phyloP scores from a whole-genome alignment of 2,113 vertebrate species.

The Platysternon megacephalum region DNA sequence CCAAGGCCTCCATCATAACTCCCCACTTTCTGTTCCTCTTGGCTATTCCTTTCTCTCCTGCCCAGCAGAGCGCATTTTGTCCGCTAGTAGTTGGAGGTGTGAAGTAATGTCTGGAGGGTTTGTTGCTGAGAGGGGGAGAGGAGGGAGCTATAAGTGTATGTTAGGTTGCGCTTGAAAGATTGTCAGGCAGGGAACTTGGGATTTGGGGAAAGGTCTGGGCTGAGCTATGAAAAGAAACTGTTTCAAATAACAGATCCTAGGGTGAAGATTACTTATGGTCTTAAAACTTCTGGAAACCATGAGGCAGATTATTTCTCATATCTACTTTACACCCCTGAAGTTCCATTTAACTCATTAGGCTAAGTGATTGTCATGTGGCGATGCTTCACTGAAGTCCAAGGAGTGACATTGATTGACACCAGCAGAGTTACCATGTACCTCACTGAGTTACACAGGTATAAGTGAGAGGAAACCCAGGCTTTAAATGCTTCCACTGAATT shows the following conservation, averaged over 20 bases:
- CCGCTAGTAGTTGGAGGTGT: background rate
- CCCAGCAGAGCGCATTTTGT: background rate
- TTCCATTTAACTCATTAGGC: background rate
- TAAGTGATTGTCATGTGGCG: background rate
- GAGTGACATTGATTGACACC: background rate
- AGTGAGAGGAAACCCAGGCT: background rate
- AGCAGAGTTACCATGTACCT: background rate
- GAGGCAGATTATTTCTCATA: background rate
- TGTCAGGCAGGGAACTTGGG: background rate
- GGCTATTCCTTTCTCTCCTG: background rate
- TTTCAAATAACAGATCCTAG: background rate
- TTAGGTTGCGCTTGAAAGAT: background rate
- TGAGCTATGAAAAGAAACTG: background rate
- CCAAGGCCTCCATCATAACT: background rate
- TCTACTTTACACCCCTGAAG: background rate
- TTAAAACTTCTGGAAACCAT: background rate
- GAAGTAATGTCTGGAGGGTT: background rate
- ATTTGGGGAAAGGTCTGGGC: background rate
- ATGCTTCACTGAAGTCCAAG: background rate
- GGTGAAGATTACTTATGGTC: background rate
- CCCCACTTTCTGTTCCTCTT: background rate
- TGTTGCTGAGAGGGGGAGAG: background rate
- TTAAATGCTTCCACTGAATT: background rate
- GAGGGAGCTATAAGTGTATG: background rate
- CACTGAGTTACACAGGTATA: background rate